Evolutionary conservation across 92 coral and sea anemone species (phyloP), one percentile per base, ranked within the genome.

Genomic region (Porites divaricata): DNA sequence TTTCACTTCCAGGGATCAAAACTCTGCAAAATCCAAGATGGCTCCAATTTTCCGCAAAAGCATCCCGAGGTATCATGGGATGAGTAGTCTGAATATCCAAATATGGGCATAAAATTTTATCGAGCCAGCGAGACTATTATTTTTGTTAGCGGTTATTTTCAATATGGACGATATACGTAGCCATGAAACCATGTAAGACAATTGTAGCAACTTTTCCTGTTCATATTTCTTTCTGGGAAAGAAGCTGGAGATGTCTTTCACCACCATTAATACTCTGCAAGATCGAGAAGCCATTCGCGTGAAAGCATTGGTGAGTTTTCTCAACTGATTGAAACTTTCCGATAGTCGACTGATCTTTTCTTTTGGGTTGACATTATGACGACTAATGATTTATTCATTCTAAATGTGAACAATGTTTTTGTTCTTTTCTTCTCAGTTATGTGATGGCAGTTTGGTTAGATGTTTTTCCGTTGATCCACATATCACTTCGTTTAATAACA

Each of bases 391-490:
- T 82, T 9, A 80, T 52, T 7, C 41, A 45, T 81, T 70, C 52
- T 57, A 16, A 23, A 4, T 67, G 25, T 24, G 26, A 10, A 76
- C 76, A 58, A 61, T 41, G 72, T 26, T 10, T 64, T 53, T 77
- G 3, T 20, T 53, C 14, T 61, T 49, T 78, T 75, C 65, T 26
- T 76, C 57, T 80, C 82, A 92, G 96, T 88, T 96, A 49, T 90
- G 85, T 56, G 90, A 89, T 71, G 85, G 74, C 67, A 67, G 79
- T 21, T 48, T 82, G 41, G 74, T 45, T 54, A 88, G 99, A 72
- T 90, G 97, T 72, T 97, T 97, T 70, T 93, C 98, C 1, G 92
- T 97, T 22, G 99, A 97, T 67, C 99, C 99, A 16, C 95, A 95
- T 83, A 97, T 97, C 83, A 97, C 99, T 11, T 95, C 97, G 8